Base-by-base conservation (phyloP, 2,797 vertebrate species). In the Masticophis lateralis region DNA sequence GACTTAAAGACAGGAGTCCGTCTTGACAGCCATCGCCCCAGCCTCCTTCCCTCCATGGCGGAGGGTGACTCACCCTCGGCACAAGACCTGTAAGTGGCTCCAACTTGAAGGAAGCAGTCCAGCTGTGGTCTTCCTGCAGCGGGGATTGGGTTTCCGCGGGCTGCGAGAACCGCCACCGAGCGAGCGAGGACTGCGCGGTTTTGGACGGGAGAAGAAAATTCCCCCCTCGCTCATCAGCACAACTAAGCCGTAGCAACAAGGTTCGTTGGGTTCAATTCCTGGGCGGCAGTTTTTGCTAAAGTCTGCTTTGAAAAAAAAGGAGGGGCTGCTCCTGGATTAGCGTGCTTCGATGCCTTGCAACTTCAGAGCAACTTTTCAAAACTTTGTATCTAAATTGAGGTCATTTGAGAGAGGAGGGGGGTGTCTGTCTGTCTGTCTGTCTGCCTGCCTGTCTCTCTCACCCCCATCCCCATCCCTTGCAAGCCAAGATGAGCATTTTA, bases 291-390 rank as follows among this genome's bases (percentile, higher is more conserved):
- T 88, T 95, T 96, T 92, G 95, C 95, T 93, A 94, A 88, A 90
- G 93, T 93, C 94, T 43, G 59, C 94, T 93, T 93, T 87, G 92
- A 13, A 13, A 92, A 94, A 93, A 94, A 60, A 93, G 90, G 91
- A 92, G 92, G 5, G 55, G 94, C 51, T 92, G 94, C 91, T 93
- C 95, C 91, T 91, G 94, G 94, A 60, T 60, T 92, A 95, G 94
- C 94, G 94, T 92, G 95, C 5, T 94, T 96, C 37, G 95, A 93
- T 95, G 95, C 94, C 90, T 95, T 96, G 94, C 94, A 96, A 96
- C 96, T 96, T 96, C 96, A 94, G 96, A 95, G 95, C 95, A 96
- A 96, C 96, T 96, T 96, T 96, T 94, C 95, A 96, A 94, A 97
- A 97, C 96, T 96, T 88, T 97, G 61, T 27, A 6, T n/a, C 95